Evolutionary conservation across 2,888 invertebrate genomes (phyloP), one percentile per base, ranked within the genome.

Genomic region (Caenorhabditis auriculariae): DNA sequence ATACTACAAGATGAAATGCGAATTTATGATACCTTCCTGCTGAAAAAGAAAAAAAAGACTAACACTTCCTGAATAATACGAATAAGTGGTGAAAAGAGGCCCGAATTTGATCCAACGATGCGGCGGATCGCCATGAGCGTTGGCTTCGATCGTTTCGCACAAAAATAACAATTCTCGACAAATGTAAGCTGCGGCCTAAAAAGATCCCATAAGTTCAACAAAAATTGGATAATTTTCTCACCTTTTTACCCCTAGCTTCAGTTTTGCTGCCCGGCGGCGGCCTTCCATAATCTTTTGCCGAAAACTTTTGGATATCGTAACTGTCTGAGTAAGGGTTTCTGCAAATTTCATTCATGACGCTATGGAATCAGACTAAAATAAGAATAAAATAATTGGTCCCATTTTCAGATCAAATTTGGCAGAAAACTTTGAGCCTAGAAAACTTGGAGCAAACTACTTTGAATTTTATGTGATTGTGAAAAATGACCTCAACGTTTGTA

Each of bases 101-200:
- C 93, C 93, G 77, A 96, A 96, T 49, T 88, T 88, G 73, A 95
- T 91, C 23, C 44, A 60, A 53, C 68, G 58, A 29, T 73, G 58
- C 6, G 75, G 73, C 4, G 66, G 68, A 35, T 68, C 68, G 19
- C 72, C 72, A 28, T 64, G 66, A 5, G 74, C 76, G 53, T 90
- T 88, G 55, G 89, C 87, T 47, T 72, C 58, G 23, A 96, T 94
- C 49, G 93, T 88, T 80, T 91, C 89, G 82, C 95, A 95, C 1
- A 96, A 86, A 79, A 93, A 91, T 48, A 91, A 85, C 86, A 96
- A 90, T 85, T 95, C 95, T 67, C 88, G 88, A 72, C 88, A 85
- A 3, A 93, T 89, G 60, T 78, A 64, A 44, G 69, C 58, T 3
- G 70, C 66, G 6, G 71, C 67, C 61, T 66, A 29, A 4, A 61